A percentile compares a stretch with the other conserved stretches of the same genome.
Evolutionary conservation across 2,888 invertebrate species (phyloP).

Genomic region (Cerceris ruficornis): DNA sequence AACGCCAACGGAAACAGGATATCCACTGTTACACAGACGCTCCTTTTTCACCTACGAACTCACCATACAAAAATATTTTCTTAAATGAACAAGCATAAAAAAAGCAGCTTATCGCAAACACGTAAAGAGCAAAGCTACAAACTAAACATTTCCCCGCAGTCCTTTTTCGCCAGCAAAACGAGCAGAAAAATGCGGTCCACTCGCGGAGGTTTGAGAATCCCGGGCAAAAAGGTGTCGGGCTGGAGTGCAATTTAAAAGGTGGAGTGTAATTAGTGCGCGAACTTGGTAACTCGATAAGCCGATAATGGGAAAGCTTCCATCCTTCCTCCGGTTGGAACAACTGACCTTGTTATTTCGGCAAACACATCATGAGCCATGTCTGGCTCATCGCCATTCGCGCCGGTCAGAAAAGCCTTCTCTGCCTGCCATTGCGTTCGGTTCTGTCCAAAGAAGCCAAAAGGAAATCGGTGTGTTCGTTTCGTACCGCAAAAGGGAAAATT

Average conservation of each 20-base stretch:
- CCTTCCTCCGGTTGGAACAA: constrained; percentile 57
- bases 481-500: too few species aligned
- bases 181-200: too few species aligned
- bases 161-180: too few species aligned
- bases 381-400: constrained; percentile 51
- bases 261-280: constrained; percentile 59
- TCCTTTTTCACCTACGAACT: too few species aligned
- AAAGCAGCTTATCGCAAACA: too few species aligned
- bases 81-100: too few species aligned
- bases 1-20: too few species aligned
- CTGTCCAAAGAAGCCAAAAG: not conserved
- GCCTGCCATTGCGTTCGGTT: not conserved
- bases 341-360: constrained; percentile 65
- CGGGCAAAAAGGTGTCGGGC: not conserved
- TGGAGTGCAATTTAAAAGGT: constrained; percentile 31
- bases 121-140: too few species aligned
- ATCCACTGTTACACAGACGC: too few species aligned
- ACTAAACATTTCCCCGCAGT: too few species aligned
- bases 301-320: constrained; percentile 56
- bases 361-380: constrained; percentile 53
- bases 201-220: not conserved
- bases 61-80: too few species aligned
- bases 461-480: too few species aligned
- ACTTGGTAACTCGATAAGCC: constrained; percentile 65
- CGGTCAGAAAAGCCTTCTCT: constrained; percentile 32